A percentile compares a stretch with the other conserved stretches of the same genome.
These are phyloP conservation scores for Dipus sagitta DNA, from an alignment of 2,797 vertebrate genomes.

Conservation along the genomic window DNA sequence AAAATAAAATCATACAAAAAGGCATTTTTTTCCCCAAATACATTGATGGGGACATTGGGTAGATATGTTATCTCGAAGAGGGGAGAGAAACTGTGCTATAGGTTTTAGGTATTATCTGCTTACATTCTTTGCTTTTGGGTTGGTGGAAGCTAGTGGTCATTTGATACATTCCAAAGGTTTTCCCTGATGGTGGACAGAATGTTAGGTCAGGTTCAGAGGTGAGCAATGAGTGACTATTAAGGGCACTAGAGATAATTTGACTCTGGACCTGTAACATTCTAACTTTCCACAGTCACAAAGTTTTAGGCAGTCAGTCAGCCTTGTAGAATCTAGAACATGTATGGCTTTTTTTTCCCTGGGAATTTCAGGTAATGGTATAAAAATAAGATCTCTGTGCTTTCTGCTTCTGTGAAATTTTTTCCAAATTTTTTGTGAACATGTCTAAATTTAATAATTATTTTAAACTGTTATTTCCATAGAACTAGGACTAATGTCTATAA, in stretches of 20 bases:
- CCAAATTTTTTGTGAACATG: not conserved
- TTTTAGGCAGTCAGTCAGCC: not conserved
- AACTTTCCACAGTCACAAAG: not conserved
- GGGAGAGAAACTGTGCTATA: not conserved
- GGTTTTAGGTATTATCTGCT: not conserved
- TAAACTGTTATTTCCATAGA: conserved; percentile 15
- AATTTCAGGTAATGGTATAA: not conserved
- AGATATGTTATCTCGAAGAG: not conserved
- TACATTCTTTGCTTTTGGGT: not conserved
- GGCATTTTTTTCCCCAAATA: not conserved
- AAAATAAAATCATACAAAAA: not conserved
- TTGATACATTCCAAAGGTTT: not conserved
- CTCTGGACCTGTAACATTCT: not conserved
- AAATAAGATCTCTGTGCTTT: conserved; percentile 5
- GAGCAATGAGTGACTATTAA: not conserved
- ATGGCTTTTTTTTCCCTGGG: not conserved
- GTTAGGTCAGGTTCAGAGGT: not conserved
- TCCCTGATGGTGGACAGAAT: not conserved
- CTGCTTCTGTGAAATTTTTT: not conserved
- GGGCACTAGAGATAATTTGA: not conserved
- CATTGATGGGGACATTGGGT: not conserved
- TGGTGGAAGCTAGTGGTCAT: not conserved
- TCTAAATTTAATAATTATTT: conserved; percentile 41
- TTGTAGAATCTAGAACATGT: not conserved
- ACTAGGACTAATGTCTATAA: not conserved